A percentile compares a stretch with the other conserved stretches of the same genome.
Conservation (phyloP, 2,113 vertebrate genomes). For the Protobothrops flavoviridis region DNA sequence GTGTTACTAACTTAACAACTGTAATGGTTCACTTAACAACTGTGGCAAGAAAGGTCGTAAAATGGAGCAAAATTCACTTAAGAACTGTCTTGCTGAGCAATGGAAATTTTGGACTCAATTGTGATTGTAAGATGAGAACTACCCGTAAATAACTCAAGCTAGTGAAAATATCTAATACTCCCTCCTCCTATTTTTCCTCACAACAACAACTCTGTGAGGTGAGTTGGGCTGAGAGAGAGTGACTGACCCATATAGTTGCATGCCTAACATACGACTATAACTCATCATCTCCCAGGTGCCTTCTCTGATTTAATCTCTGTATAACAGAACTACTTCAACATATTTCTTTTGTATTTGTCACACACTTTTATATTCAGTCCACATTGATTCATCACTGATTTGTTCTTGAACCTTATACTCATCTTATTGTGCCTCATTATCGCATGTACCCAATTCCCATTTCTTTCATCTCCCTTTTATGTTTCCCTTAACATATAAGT, state of each 20-base stretch:
- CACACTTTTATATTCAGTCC: background rate
- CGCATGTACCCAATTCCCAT: background rate
- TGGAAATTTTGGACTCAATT: background rate
- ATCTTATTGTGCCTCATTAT: background rate
- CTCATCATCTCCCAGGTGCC: background rate
- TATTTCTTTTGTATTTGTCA: background rate
- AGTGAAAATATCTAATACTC: background rate
- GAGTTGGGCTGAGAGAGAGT: background rate
- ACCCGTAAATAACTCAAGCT: background rate
- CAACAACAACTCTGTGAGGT: background rate
- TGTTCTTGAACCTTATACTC: background rate
- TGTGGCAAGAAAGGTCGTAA: no score
- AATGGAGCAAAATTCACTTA: no score
- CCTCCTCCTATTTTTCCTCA: background rate
- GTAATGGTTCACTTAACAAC: no score
- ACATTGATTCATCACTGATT: background rate
- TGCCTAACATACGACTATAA: background rate
- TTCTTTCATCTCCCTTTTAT: background rate
- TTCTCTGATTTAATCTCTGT: background rate
- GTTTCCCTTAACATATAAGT: background rate
- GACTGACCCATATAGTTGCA: background rate
- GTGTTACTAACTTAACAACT: no score
- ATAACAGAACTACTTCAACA: background rate
- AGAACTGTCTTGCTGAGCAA: no score
- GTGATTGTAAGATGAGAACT: background rate